phyloP scores from a whole-genome alignment of 2,113 vertebrate species.

The Lota lota region DNA sequence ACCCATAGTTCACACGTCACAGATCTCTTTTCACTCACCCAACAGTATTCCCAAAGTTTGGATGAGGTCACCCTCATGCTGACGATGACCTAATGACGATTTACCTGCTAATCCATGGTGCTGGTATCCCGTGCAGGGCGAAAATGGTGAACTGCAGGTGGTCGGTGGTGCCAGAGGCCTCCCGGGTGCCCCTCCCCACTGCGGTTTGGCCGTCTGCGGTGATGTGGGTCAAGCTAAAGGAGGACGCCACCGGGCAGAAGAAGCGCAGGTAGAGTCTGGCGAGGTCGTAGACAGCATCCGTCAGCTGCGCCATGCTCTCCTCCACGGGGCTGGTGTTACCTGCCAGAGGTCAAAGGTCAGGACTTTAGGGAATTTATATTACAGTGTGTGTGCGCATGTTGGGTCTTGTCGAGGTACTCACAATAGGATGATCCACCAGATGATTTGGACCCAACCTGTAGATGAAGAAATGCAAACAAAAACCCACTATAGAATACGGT shows the following conservation, averaged over 20 bases:
- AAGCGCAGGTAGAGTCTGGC: conserved; percentile 81
- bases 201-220: conserved; percentile 22
- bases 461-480: conserved; percentile 6
- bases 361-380: neutral
- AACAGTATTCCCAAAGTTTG: too few relatives aligned
- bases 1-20: too few relatives aligned
- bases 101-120: conserved; percentile 90
- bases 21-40: too few relatives aligned
- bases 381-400: neutral
- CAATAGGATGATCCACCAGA: conserved; percentile 61
- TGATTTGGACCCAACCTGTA: conserved; percentile 74
- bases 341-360: conserved; percentile 7
- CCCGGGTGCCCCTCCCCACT: conserved; percentile 66
- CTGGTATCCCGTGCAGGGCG: conserved; percentile 87
- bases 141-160: conserved; percentile 94
- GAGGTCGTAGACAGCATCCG: conserved; percentile 83
- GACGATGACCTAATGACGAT: too few relatives aligned
- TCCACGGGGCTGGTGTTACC: conserved; percentile 75
- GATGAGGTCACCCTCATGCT: too few relatives aligned
- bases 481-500: too few relatives aligned
- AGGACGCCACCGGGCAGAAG: conserved; percentile 65
- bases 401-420: conserved; percentile 31
- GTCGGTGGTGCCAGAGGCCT: conserved; percentile 84
- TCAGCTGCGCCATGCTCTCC: conserved; percentile 77
- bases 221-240: conserved; percentile 33